These are phyloP conservation scores for Meandrusa payeni DNA, from an alignment of 2,888 invertebrate species.

Conservation along the genomic window DNA sequence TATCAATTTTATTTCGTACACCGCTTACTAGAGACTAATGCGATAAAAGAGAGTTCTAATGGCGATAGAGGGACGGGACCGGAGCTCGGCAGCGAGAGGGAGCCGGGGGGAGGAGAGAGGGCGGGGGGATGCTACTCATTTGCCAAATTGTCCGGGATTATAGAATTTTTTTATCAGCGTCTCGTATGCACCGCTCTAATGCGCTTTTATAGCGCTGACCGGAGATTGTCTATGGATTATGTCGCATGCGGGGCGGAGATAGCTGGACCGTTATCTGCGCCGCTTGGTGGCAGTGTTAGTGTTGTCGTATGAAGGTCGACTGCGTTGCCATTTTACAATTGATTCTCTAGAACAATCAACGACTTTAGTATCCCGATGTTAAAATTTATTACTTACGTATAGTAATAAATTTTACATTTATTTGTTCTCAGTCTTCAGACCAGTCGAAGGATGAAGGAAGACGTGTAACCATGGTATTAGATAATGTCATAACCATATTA, in stretches of 20 bases:
- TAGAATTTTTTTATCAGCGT: slow-evolving; percentile 45
- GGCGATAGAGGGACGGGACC: slow-evolving; percentile 32
- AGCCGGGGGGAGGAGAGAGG: slow-evolving; percentile 25
- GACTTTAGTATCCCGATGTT: no score
- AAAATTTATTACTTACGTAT: no score
- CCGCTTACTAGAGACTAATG: slow-evolving; percentile 44
- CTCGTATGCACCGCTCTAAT: slow-evolving; percentile 32
- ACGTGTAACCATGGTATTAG: no score
- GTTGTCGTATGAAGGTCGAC: no score
- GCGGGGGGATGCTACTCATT: slow-evolving; percentile 40
- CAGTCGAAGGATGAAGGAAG: no score
- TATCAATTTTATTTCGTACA: slow-evolving; percentile 32
- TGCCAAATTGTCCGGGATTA: slow-evolving; percentile 57
- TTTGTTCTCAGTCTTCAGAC: no score
- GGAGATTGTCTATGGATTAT: slow-evolving; percentile 5
- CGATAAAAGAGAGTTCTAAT: slow-evolving; percentile 56
- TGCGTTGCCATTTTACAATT: no score
- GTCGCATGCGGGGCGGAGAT: not conserved
- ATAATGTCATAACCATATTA: no score
- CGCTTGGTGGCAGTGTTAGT: no score
- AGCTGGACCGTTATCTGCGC: not conserved
- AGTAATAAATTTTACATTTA: no score
- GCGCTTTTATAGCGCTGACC: slow-evolving; percentile 25
- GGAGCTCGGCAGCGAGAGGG: slow-evolving; percentile 24
- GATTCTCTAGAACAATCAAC: no score